These are phyloP conservation scores for Fopius arisanus DNA, from an alignment of 1,140 invertebrate species.

Conservation along the genomic window DNA sequence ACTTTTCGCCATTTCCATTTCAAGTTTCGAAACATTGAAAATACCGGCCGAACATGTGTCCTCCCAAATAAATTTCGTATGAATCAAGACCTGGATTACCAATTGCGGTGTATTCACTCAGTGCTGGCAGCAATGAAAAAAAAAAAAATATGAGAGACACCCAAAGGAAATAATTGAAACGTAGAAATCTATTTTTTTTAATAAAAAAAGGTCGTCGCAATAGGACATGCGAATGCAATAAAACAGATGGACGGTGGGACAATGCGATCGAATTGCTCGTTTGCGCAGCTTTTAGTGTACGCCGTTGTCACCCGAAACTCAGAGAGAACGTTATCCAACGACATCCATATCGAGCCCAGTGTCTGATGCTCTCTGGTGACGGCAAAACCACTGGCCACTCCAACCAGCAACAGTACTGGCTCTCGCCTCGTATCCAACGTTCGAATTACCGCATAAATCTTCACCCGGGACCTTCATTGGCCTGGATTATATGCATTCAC, in stretches of 20 bases:
- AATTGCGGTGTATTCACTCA: not conserved
- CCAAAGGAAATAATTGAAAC: conserved; percentile 1
- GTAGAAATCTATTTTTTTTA: not conserved
- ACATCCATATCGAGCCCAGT: not conserved
- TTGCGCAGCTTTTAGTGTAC: not conserved
- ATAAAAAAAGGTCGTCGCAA: not conserved
- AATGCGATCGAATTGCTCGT: conserved; percentile 12
- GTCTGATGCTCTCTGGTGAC: conserved; percentile 10
- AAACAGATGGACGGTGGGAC: conserved; percentile 1
- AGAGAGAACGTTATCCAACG: not conserved
- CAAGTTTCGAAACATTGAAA: too few relatives aligned
- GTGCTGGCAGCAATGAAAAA: not conserved
- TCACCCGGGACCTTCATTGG: not conserved
- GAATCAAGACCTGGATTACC: not conserved
- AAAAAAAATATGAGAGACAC: not conserved
- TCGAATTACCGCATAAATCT: conserved; percentile 13
- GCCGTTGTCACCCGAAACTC: not conserved
- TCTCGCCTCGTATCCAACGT: not conserved
- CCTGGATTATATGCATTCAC: not conserved
- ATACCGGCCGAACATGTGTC: too few relatives aligned
- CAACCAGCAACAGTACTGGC: not conserved
- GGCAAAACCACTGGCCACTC: conserved; percentile 2
- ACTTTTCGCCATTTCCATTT: too few relatives aligned
- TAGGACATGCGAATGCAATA: not conserved
- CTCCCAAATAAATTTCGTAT: too few relatives aligned